Conservation (phyloP, 2,888 invertebrate species). For the Stictocephala bisonia region DNA sequence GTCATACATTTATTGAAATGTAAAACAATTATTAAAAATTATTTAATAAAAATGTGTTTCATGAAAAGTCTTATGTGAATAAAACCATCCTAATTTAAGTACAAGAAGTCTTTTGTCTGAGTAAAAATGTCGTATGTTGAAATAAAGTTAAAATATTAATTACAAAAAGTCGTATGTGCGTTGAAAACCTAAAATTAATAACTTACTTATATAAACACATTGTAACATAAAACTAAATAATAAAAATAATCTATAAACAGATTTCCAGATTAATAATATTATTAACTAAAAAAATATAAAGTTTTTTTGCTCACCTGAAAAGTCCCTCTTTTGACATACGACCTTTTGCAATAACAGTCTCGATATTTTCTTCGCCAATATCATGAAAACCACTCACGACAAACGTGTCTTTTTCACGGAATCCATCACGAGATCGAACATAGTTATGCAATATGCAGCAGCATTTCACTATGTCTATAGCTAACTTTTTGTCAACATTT, state of each 20-base stretch:
- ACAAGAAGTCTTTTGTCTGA: slow-evolving; percentile 17
- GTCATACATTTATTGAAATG: too few species aligned
- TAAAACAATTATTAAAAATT: too few species aligned
- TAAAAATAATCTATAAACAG: slow-evolving; percentile 1
- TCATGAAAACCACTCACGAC: too few species aligned
- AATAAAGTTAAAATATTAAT: slow-evolving; percentile 4
- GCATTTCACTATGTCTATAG: too few species aligned
- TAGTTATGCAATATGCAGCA: too few species aligned
- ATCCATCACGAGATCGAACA: too few species aligned
- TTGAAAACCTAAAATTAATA: slow-evolving; percentile 1
- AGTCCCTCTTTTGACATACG: slow-evolving; percentile 29
- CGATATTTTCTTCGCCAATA: too few species aligned
- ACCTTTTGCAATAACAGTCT: slow-evolving; percentile 31
- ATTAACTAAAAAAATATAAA: slow-evolving; percentile 7
- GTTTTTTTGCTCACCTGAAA: slow-evolving; percentile 38
- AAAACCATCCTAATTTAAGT: not conserved
- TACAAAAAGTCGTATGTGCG: slow-evolving; percentile 33
- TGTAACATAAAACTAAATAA: not conserved
- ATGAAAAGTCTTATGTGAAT: slow-evolving; percentile 28
- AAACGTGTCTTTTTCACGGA: too few species aligned
- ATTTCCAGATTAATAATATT: slow-evolving; percentile 10
- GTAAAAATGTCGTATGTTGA: slow-evolving; percentile 38
- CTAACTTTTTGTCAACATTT: too few species aligned
- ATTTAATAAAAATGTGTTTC: too few species aligned
- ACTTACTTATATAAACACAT: not conserved